Base-by-base conservation (phyloP, 1,140 invertebrate species). In the Propsilocerus akamusi region DNA sequence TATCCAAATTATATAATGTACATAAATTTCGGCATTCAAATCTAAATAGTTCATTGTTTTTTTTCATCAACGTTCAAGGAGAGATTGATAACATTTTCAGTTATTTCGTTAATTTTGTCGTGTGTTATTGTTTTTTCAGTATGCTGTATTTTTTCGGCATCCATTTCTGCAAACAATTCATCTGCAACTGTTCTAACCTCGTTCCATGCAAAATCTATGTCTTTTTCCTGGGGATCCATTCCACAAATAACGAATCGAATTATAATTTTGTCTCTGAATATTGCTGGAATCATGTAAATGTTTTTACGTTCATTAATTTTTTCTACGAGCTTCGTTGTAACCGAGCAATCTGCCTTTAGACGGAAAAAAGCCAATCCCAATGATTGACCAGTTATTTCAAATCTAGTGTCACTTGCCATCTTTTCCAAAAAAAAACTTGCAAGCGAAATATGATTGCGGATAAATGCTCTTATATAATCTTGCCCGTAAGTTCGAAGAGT, bases 291-390 rank as follows among this genome's bases (percentile, higher is more conserved):
- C 57, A 96, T 69, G 60, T 90, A 94, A 34, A 97, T 79, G 52
- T 83, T 75, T 55, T 83, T 83, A 50, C 81, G 77, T 11, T 76
- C 71, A 55, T 80, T 88, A 26, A 98, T 67, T 52, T 73, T 73
- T 48, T 84, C 78, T 17, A 90, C 63, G 4, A 97, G 66, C 51
- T 74, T 66, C 57, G 86, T 78, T 0, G 85, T 94, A 1, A 78
- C 54, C 25, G 68, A 68, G 62, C 93, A 78, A 1, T 76, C 71
- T 1, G 81, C 86, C 70, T 81, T 88, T 11, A 93, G 63, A 60
- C 86, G 73, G 59, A 96, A 95, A 55, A 88, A 94, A 7, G 95
- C 83, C 5, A 97, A 65, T 0, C 86, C 90, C 72, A 97, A 72
- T 3, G 72, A 67, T 2, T 77, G 74, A 26, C 83, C 73, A 3